Evolutionary conservation across 1,140 invertebrate genomes (phyloP).

Genomic region (Drosophila virilis): DNA sequence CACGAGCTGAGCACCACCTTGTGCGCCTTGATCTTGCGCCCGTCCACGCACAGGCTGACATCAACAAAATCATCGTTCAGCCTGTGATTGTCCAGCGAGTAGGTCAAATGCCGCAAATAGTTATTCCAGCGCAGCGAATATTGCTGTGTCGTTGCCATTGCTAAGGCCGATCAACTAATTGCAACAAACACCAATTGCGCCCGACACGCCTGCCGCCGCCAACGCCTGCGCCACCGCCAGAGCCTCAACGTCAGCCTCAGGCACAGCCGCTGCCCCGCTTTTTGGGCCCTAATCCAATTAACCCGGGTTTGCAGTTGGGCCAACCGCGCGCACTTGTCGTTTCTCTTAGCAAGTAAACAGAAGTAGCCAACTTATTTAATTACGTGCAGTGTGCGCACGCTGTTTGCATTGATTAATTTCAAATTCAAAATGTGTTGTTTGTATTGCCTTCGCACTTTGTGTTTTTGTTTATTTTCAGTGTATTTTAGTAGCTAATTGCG

Average conservation of each 20-base stretch:
- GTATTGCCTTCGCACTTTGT: slow-evolving; percentile 27
- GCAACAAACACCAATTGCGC: not conserved
- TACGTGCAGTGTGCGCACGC: not conserved
- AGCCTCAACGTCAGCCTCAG: not conserved
- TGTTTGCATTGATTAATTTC: not conserved
- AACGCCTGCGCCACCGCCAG: not conserved
- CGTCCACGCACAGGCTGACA: slow-evolving; percentile 93
- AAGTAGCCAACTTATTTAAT: slow-evolving; percentile 3
- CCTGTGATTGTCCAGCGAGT: slow-evolving; percentile 91
- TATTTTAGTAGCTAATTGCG: slow-evolving; percentile 32
- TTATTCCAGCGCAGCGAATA: slow-evolving; percentile 92
- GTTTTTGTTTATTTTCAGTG: slow-evolving; percentile 43
- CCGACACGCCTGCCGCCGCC: not conserved
- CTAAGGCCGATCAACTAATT: slow-evolving; percentile 11
- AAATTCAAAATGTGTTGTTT: slow-evolving; percentile 17
- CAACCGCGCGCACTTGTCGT: not conserved
- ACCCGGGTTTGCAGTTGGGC: not conserved
- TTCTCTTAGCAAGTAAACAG: not conserved
- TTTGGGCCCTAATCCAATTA: slow-evolving; percentile 46
- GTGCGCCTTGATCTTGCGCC: slow-evolving; percentile 92
- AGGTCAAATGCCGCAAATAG: slow-evolving; percentile 90
- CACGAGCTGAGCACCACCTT: slow-evolving; percentile 94
- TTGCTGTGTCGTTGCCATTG: slow-evolving; percentile 86
- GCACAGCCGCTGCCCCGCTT: not conserved
- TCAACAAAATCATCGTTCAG: slow-evolving; percentile 93